These are phyloP conservation scores for Scomber colias DNA, from an alignment of 2,113 vertebrate species.

Conservation along the genomic window DNA sequence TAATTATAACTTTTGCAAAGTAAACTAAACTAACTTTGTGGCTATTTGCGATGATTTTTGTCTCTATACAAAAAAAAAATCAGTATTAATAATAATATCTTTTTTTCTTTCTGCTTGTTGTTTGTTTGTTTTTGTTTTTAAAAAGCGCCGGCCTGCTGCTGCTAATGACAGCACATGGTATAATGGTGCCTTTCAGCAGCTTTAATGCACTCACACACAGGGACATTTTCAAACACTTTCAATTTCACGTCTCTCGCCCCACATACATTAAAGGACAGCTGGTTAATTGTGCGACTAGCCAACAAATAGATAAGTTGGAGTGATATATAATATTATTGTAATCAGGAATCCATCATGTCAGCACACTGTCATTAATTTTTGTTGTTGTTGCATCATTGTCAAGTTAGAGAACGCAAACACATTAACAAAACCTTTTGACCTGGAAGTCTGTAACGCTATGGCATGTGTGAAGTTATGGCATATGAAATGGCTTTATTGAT, in stretches of 20 bases:
- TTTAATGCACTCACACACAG: background rate
- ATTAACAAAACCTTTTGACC: background rate
- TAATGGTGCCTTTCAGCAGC: conserved; percentile 5
- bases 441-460: background rate
- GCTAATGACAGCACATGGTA: background rate
- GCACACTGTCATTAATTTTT: background rate
- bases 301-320: background rate
- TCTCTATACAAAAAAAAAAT: too few species aligned
- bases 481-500: background rate
- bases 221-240: background rate
- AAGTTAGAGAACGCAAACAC: background rate
- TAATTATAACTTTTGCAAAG: too few species aligned
- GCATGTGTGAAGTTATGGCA: background rate
- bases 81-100: too few species aligned
- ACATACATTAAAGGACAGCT: background rate
- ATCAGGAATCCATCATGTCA: conserved; percentile 9
- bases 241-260: background rate
- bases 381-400: background rate
- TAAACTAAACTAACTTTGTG: background rate
- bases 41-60: background rate
- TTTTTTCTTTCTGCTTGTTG: too few species aligned
- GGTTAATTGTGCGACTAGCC: background rate
- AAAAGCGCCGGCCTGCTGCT: background rate
- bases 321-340: background rate
- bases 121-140: too few species aligned